These are phyloP conservation scores for Clanis bilineata DNA, from an alignment of 2,888 invertebrate species.

Conservation along the genomic window DNA sequence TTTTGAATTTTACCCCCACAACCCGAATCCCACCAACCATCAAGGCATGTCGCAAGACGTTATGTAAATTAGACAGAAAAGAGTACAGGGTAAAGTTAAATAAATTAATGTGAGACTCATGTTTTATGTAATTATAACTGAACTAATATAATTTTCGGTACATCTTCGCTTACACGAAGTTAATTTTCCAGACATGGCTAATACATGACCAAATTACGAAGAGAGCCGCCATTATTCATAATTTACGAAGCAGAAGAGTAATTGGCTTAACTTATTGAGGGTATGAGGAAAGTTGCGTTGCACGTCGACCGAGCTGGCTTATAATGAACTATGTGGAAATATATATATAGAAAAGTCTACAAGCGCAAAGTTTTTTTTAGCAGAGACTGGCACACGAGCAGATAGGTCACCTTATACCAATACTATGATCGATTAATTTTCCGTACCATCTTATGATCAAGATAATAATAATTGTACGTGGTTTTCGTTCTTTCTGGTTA, in stretches of 20 bases:
- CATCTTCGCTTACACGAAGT: background rate
- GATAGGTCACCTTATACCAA: too few relatives aligned
- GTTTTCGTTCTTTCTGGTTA: too few relatives aligned
- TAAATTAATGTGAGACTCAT: background rate
- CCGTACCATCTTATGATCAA: too few relatives aligned
- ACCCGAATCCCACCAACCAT: too few relatives aligned
- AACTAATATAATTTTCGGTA: background rate
- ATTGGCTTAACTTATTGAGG: slow-evolving; percentile 17
- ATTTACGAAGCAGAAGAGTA: slow-evolving; percentile 15
- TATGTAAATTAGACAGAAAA: too few relatives aligned
- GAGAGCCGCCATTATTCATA: slow-evolving; percentile 12
- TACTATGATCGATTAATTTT: too few relatives aligned
- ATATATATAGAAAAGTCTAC: background rate
- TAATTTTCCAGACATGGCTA: background rate
- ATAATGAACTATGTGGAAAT: background rate
- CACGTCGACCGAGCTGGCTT: background rate
- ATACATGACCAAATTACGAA: slow-evolving; percentile 7
- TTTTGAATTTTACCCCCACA: too few relatives aligned
- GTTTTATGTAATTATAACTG: background rate
- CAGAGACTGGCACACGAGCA: too few relatives aligned
- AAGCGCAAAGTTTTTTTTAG: background rate
- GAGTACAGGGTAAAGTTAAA: too few relatives aligned
- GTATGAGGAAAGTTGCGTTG: slow-evolving; percentile 16
- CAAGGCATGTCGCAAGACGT: too few relatives aligned
- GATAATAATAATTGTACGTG: too few relatives aligned